Base-by-base conservation (phyloP, 2,113 vertebrate species). In the Periophthalmus modestus region DNA sequence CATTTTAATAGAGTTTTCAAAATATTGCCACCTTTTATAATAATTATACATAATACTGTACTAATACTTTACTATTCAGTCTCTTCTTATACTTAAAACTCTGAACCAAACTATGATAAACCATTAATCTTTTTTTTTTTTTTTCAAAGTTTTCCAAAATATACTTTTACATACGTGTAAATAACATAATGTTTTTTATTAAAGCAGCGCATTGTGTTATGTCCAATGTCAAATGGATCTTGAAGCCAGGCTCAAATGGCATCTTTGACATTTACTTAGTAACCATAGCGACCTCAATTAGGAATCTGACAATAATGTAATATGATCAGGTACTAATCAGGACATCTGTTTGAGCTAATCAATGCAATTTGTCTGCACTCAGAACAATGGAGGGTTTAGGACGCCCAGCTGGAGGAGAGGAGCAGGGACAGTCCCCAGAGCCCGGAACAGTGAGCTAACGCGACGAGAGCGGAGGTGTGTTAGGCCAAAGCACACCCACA, bases 261-360 rank as follows among this genome's bases (percentile, higher is more conserved):
- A 12, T 65, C 62, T 36, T 2, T 65, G 62, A n/a, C 62, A 65
- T 43, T 43, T 65, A 43, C 34, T 43, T 21, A n/a, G 62, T 65
- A 5, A 39, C 62, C 62, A 43, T 34, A 65, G 62, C 34, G 19
- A 65, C 62, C n/a, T 39, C 18, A 39, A 34, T 39, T 6, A 18
- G 7, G 33, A 16, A 34, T 34, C 62, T n/a, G 62, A 65, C 62
- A 65, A 65, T 7, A 59, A 14, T 13, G 18, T 65, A 65, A 65
- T 65, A 34, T 43, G 34, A 65, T 65, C 62, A 65, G 62, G 16
- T 65, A 65, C 62, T 39, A 65, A 65, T 39, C 14, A n/a, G 34
- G 62, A 65, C 62, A 65, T 65, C 62, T 65, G 62, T 43, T 39
- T n/a, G 62, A 65, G 62, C 18, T 39, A 65, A 65, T 65, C 34